Evolutionary conservation across 2,797 vertebrate species (phyloP).

Genomic region (Myotis vivesi): DNA sequence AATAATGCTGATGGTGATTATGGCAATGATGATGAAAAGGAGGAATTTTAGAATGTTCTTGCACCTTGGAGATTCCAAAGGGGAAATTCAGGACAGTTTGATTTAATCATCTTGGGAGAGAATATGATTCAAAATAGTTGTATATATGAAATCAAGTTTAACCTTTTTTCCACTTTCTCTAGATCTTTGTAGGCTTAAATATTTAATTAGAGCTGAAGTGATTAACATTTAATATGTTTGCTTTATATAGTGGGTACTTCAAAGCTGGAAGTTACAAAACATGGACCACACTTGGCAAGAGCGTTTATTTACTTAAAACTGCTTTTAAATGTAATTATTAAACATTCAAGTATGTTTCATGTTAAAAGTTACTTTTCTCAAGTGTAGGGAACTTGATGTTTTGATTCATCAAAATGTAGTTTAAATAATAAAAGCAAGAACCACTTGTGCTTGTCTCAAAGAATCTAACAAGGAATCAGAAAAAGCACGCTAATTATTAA

Average conservation of each 20-base stretch:
- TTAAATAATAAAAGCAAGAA: constrained; percentile 49
- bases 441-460: background rate
- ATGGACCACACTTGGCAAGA: constrained; percentile 41
- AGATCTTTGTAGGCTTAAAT: constrained; percentile 47
- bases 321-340: constrained; percentile 49
- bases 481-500: constrained; percentile 37
- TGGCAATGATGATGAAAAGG: background rate
- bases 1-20: background rate
- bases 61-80: background rate
- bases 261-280: constrained; percentile 60
- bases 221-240: constrained; percentile 62
- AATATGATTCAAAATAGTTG: constrained; percentile 30
- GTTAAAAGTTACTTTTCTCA: constrained; percentile 14
- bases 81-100: constrained; percentile 17
- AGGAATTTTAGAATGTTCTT: background rate
- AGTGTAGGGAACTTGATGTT: constrained; percentile 15
- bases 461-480: constrained; percentile 38
- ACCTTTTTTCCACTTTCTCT: constrained; percentile 38
- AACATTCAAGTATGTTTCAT: constrained; percentile 33
- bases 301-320: constrained; percentile 54
- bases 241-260: constrained; percentile 31
- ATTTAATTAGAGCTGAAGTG: constrained; percentile 43
- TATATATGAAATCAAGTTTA: constrained; percentile 50
- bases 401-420: constrained; percentile 29
- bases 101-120: constrained; percentile 18